Percentiles rank a stretch among this genome's conserved stretches.
Evolutionary conservation across 2,888 invertebrate species (phyloP).

Genomic region (Brenthis ino): DNA sequence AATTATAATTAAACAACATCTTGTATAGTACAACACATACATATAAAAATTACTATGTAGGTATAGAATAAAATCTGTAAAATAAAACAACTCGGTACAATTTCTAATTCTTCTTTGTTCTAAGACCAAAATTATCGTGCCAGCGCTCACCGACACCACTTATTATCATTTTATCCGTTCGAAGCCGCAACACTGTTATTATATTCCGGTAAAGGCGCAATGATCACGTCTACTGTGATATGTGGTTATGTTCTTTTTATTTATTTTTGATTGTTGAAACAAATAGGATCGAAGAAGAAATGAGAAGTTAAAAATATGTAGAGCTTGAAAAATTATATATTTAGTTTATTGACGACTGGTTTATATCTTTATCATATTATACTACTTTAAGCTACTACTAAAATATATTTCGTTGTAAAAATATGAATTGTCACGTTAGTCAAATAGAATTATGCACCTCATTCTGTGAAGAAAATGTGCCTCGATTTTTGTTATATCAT

Average conservation of each 20-base stretch:
- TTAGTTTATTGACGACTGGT: too few relatives aligned
- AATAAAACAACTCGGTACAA: background rate
- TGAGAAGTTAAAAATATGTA: background rate
- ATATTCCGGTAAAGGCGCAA: slow-evolving; percentile 71
- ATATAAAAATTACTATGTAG: too few relatives aligned
- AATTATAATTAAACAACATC: too few relatives aligned
- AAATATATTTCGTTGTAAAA: too few relatives aligned
- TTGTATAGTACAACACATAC: too few relatives aligned
- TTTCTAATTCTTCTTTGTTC: slow-evolving; percentile 10
- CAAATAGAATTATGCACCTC: too few relatives aligned
- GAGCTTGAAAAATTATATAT: background rate
- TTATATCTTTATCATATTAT: too few relatives aligned
- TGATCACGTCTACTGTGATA: slow-evolving; percentile 65
- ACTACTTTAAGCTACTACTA: too few relatives aligned
- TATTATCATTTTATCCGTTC: slow-evolving; percentile 74
- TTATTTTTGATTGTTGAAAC: slow-evolving; percentile 45
- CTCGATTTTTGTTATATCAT: too few relatives aligned
- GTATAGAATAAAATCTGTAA: background rate
- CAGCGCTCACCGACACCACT: slow-evolving; percentile 60
- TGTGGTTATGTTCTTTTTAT: slow-evolving; percentile 68
- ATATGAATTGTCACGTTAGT: too few relatives aligned
- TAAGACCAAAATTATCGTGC: slow-evolving; percentile 51
- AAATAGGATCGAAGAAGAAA: slow-evolving; percentile 1
- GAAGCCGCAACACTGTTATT: slow-evolving; percentile 72
- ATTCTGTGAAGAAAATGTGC: too few relatives aligned